Conservation (phyloP, 2,888 invertebrate species). For the Osmoderma eremita region DNA sequence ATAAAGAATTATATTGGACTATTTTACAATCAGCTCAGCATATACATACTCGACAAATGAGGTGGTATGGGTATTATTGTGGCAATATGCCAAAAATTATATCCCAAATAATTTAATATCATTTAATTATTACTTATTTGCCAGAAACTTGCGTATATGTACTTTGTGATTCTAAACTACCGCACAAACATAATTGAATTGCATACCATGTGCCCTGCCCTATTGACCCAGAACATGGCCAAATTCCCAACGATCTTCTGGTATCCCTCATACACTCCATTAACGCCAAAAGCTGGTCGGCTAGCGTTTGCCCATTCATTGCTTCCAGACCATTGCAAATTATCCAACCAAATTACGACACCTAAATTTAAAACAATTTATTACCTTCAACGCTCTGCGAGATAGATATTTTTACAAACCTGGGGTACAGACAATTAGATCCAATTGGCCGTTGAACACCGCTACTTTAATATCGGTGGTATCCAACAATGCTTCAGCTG, state of each 20-base stretch:
- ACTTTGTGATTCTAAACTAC: too few species aligned
- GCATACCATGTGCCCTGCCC: constrained; percentile 79
- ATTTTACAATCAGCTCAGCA: too few species aligned
- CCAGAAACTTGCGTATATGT: too few species aligned
- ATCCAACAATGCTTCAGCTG: background rate
- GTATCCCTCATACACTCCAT: constrained; percentile 76
- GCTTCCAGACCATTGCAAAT: constrained; percentile 73
- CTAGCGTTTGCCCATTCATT: constrained; percentile 68
- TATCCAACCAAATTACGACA: constrained; percentile 73
- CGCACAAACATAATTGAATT: background rate
- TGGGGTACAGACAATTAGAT: constrained; percentile 84
- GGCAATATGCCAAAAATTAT: too few species aligned
- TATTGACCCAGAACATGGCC: constrained; percentile 79
- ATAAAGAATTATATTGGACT: too few species aligned
- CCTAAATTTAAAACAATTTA: constrained; percentile 41
- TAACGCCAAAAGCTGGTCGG: constrained; percentile 70
- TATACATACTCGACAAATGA: too few species aligned
- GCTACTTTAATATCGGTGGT: constrained; percentile 68
- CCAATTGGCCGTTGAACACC: constrained; percentile 82
- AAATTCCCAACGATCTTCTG: constrained; percentile 75
- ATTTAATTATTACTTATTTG: too few species aligned
- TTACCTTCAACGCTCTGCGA: background rate
- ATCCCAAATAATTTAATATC: too few species aligned
- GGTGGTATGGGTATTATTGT: too few species aligned
- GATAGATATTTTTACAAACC: constrained; percentile 66